Evolutionary conservation across 2,797 vertebrate genomes (phyloP), one percentile per base, ranked within the genome.

Genomic region (Rhinichthys osculus): DNA sequence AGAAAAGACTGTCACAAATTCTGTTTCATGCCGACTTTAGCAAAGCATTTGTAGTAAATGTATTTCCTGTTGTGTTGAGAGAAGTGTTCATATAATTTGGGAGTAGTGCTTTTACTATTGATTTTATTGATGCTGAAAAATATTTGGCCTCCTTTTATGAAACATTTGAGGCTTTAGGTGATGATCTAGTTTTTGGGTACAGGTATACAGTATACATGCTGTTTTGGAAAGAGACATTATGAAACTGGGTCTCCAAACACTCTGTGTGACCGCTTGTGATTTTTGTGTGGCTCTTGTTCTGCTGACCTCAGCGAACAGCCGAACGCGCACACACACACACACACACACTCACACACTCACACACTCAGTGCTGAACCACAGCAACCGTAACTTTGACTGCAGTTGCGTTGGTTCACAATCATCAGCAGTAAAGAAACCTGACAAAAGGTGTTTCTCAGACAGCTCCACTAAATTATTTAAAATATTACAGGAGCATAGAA

Each of bases 261-360:
- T 71, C 27, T 42, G 67, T 67, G 71, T 47, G 80, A 19, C 44
- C 86, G 78, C 83, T 91, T 90, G 21, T 77, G 72, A 86, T 89
- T 89, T 40, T 89, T 86, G 85, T 90, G 83, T 90, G 91, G 89
- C 87, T 90, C 87, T 90, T 76, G 88, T 91, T 72, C 64, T 85
- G 90, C 83, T 90, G 88, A 91, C 81, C 44, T 90, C 84, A 81
- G 59, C 81, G 3, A 3, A 1, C 59, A 7, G 35, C 35, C 72
- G 59, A 2, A 27, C 27, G 7, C 27, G 16, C 27, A 3, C 62
- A 66, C 78, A 59, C 11, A 64, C 27, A 6, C 62, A 30, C n/a
- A 14, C 62, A 64, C 72, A 67, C 10, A 64, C n/a, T 3, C n/a
- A 62, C 57, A 62, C 77, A 66, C n/a, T 6, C 62, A 64, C 72